Base-by-base conservation (phyloP, 2,888 invertebrate genomes). In the Cerastoderma edule region DNA sequence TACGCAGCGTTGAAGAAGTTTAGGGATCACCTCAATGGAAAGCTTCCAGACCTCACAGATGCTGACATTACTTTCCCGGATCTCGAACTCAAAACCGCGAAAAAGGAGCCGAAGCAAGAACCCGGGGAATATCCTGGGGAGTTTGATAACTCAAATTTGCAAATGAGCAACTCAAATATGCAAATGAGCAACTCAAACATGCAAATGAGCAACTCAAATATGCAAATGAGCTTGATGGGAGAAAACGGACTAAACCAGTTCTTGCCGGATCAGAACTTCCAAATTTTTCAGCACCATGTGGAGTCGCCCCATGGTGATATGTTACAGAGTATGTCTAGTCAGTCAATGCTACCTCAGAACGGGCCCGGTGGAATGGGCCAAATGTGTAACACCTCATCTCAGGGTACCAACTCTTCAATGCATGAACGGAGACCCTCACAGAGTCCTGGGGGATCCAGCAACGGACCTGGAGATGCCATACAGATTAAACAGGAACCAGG, bases 1-100 rank as follows among this genome's bases (percentile, higher is more conserved):
- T 99, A 98, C 94, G 95, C 96, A 77, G 98, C 98, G 67, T 95
- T 99, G 57, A 98, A 97, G 93, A 98, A 98, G 94, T 97, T 98
- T 93, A 95, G 98, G 68, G 99, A 99, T 94, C 97, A 96, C 94
- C 94, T 98, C 72, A 97, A 97, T 93, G 98, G 98, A 2, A 94
- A 96, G 56, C 70, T 89, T 0, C 82, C 86, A 3, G 78, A 85
- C 33, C 78, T 92, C 1, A 87, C 89, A 63, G 91, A 92, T 2
- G 84, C 90, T 8, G 92, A 92, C 44, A 88, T 93, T n/a, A 87
- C 87, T 48, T 93, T 93, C 75, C 91, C 92, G 3, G 91, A 91
- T 76, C 84, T 90, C 6, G 88, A 87, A 57, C 80, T 89, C 54
- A 89, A 90, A 68, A 84, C 85, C 63, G 87, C 85, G 13, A 87